Evolutionary conservation across 2,113 vertebrate species (phyloP), one percentile per base, ranked within the genome.

Genomic region (Jaculus jaculus): DNA sequence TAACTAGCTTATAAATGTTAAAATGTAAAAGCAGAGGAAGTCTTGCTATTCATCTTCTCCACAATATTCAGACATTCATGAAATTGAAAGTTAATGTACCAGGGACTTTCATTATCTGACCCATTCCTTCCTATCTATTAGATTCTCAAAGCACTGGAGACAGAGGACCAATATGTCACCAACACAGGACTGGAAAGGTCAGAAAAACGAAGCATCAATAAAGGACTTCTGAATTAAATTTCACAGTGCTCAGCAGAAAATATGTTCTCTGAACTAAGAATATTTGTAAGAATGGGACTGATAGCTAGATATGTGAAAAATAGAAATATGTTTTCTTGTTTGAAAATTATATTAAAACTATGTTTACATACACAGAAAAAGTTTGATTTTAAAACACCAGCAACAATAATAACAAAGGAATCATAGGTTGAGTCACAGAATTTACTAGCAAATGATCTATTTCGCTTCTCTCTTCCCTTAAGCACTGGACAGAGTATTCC

Each of bases 41-140:
- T 97, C 95, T 97, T 95, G 94, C 98, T 97, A 98, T 98, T 98
- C 96, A 98, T 98, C 98, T 98, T 98, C 97, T 95, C 97, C 94
- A 96, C 97, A 96, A 97, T 98, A 98, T 98, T 98, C 98, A 98
- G 98, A 98, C 98, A 98, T 97, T 98, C 98, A 98, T 97, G 98
- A 98, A 98, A 98, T 98, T 98, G 98, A 98, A 98, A 98, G 98
- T 98, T 98, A 99, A 98, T 99, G 98, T 98, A 98, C 98, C 96
- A 98, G 97, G 98, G 97, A 98, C 98, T 98, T 98, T 98, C 98
- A 98, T 98, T 98, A 98, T 98, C 98, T 98, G 98, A 98, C 98
- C 97, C 98, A 97, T 98, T 98, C 98, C 96, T 95, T 97, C 95
- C 97, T 97, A 98, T 97, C 97, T 97, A 98, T 98, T 98, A 98